These are phyloP conservation scores for Ptychobarbus kaznakovi DNA, from an alignment of 2,797 vertebrate genomes.

Conservation along the genomic window DNA sequence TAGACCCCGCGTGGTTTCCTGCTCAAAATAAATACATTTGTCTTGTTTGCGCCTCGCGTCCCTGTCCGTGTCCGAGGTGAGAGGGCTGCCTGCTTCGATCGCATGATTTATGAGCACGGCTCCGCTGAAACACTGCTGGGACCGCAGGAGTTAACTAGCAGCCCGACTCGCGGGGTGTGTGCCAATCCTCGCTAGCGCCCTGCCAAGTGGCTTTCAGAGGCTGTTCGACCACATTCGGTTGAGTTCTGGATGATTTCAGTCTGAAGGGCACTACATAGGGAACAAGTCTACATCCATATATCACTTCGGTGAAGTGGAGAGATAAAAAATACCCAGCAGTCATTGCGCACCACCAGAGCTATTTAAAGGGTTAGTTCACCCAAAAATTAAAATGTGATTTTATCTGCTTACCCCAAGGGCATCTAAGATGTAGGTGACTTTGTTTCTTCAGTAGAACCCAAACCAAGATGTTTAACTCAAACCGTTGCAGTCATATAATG, in stretches of 20 bases:
- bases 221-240: neutral
- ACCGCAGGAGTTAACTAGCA: constrained; percentile 67
- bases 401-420: too few species aligned
- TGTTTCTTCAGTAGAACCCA: too few species aligned
- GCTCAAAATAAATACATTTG: constrained; percentile 84
- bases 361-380: neutral
- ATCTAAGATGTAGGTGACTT: too few species aligned
- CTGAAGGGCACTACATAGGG: neutral
- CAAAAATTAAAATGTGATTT: too few species aligned
- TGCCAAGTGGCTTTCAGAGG: constrained; percentile 3
- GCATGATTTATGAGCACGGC: constrained; percentile 79
- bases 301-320: neutral
- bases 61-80: constrained; percentile 72
- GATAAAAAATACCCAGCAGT: constrained; percentile 5
- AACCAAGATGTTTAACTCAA: too few species aligned
- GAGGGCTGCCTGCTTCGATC: constrained; percentile 73
- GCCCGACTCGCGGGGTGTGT: constrained; percentile 13
- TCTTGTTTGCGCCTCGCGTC: constrained; percentile 70
- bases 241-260: neutral
- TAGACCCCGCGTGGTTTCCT: constrained; percentile 74
- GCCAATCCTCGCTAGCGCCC: neutral
- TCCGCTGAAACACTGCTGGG: constrained; percentile 62
- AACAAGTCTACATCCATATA: neutral
- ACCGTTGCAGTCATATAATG: too few species aligned
- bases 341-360: neutral